Evolutionary conservation across 2,113 vertebrate species (phyloP), one percentile per base, ranked within the genome.

Genomic region (Sturnus vulgaris): DNA sequence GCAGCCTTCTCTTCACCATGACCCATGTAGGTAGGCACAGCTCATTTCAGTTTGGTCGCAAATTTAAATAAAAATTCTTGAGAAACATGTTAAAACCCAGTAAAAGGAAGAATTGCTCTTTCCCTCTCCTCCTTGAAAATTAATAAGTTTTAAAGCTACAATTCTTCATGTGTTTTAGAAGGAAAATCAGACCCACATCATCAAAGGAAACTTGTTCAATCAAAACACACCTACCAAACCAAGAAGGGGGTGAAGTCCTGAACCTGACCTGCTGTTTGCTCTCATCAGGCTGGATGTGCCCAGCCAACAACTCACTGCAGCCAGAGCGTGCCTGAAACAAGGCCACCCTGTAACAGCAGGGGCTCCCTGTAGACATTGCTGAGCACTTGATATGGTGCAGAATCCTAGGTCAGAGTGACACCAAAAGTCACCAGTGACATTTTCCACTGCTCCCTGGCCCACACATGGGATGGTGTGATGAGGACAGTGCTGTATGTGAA

Each of bases 401-500:
- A 30, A 17, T 25, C 6, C 47, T 35, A 31, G n/a, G 12, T 52
- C 50, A 57, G 21, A 42, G 63, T 49, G 44, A 7, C 23, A 39
- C 6, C 12, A 17, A 39, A 79, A 83, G 9, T 52, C 33, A 68
- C 4, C 17, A 28, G 10, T 11, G 50, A 53, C 5, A 22, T 33
- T 44, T 89, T 82, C 4, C 30, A 69, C 33, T 61, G 49, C 28
- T 39, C 27, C 40, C 30, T 78, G 33, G 31, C 24, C 53, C 53
- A 27, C 8, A 18, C 1, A 2, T 0, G 0, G 27, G 17, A 19
- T 17, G 8, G 9, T 61, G 27, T 27, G 63, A 42, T 3, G 4
- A 76, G 39, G 39, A 49, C 1, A 6, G 44, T 25, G 33, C 23
- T 85, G 33, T 37, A n/a, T 30, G 15, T 1, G 3, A 69, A 69